These are phyloP conservation scores for Erebia epiphron DNA, from an alignment of 2,888 invertebrate species.

Conservation along the genomic window DNA sequence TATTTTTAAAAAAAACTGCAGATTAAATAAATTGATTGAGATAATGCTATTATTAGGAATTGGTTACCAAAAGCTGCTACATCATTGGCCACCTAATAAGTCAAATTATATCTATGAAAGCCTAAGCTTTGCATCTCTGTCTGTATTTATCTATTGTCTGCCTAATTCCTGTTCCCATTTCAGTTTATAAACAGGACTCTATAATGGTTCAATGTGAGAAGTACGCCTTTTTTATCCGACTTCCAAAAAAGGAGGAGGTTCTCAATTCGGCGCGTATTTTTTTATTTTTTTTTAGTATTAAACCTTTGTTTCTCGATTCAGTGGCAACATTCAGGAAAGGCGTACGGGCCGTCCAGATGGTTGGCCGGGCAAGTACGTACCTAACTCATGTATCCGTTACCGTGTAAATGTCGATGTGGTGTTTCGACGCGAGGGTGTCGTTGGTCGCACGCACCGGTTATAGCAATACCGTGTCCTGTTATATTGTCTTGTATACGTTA, in stretches of 20 bases:
- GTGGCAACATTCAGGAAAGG: constrained; percentile 99
- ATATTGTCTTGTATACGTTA: constrained; percentile 79
- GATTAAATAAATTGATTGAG: background rate
- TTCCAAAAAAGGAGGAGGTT: no score
- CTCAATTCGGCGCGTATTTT: no score
- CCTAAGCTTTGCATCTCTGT: constrained; percentile 72
- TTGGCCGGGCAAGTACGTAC: constrained; percentile 99
- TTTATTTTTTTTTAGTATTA: constrained; percentile 47
- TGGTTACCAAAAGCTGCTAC: constrained; percentile 52
- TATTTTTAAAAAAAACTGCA: background rate
- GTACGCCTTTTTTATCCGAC: no score
- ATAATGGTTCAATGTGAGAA: constrained; percentile 45
- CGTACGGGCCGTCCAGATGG: constrained; percentile 99
- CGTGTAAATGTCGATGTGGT: constrained; percentile 77
- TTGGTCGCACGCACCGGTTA: constrained; percentile 55
- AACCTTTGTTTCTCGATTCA: constrained; percentile 84
- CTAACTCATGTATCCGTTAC: constrained; percentile 74
- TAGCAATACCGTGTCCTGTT: constrained; percentile 78
- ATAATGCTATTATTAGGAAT: constrained; percentile 22
- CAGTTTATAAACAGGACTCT: constrained; percentile 33
- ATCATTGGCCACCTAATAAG: constrained; percentile 30
- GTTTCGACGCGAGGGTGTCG: constrained; percentile 59
- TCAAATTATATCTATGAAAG: constrained; percentile 39
- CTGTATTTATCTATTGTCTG: constrained; percentile 55
- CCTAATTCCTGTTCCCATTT: constrained; percentile 48